phyloP scores from a whole-genome alignment of 2,113 vertebrate genomes.

The Bungarus multicinctus region DNA sequence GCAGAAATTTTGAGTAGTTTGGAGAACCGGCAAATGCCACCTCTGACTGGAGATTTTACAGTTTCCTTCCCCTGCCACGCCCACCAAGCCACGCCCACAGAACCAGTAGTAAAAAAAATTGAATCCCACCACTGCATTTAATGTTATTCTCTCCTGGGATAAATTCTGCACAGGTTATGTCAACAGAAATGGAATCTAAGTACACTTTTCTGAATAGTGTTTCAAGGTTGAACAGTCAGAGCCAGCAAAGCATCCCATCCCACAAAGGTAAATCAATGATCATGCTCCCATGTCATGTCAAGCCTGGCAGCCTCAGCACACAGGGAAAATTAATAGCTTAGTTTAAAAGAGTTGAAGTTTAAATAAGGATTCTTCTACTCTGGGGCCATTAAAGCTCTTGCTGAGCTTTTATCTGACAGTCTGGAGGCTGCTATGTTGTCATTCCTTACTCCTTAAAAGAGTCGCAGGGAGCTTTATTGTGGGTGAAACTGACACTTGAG shows the following conservation, averaged over 20 bases:
- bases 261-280: neutral
- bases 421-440: neutral
- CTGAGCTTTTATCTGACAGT: neutral
- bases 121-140: neutral
- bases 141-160: neutral
- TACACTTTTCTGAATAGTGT: neutral
- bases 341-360: neutral
- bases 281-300: neutral
- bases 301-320: neutral
- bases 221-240: neutral
- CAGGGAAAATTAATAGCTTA: neutral
- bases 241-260: neutral
- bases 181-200: neutral
- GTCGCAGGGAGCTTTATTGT: neutral
- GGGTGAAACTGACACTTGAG: neutral
- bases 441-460: neutral
- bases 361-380: neutral
- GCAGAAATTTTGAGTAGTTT: too few species aligned
- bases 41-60: too few species aligned
- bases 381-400: neutral
- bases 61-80: too few species aligned
- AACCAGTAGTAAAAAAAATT: too few species aligned
- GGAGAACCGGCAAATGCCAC: too few species aligned
- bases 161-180: neutral
- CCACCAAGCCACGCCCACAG: too few species aligned